Evolutionary conservation across 2,797 vertebrate genomes (phyloP).

Genomic region (Pteronotus mesoamericanus): DNA sequence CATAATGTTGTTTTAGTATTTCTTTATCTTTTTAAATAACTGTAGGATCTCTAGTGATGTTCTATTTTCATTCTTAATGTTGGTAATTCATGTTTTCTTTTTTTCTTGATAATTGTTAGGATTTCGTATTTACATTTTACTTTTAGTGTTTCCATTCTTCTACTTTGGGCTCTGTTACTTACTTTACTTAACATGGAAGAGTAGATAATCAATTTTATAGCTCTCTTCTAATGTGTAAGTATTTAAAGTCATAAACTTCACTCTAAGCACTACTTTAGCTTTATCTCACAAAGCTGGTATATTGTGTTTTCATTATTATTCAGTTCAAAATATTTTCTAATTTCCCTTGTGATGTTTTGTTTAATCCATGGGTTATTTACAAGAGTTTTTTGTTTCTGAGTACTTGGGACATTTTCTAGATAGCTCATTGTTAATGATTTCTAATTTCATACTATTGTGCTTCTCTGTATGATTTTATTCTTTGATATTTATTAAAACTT

Average conservation of each 20-base stretch:
- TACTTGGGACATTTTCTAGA: background rate
- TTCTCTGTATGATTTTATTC: background rate
- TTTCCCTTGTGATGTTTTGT: background rate
- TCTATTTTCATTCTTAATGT: background rate
- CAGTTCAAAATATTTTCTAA: background rate
- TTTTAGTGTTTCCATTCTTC: slow-evolving; percentile 25
- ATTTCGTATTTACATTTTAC: background rate
- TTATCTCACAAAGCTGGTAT: background rate
- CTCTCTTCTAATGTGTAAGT: background rate
- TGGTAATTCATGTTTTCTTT: background rate
- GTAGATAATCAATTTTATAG: background rate
- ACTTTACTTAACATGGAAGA: background rate
- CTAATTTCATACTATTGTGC: background rate
- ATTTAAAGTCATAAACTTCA: background rate
- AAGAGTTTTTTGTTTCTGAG: background rate
- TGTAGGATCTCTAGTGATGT: background rate
- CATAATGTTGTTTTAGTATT: background rate
- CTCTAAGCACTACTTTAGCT: background rate
- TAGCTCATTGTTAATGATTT: background rate
- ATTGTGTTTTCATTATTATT: background rate
- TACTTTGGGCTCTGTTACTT: background rate
- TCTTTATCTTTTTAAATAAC: background rate
- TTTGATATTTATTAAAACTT: background rate
- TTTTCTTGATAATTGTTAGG: background rate
- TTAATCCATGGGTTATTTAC: background rate